Evolutionary conservation across 2,888 invertebrate species (phyloP).

Genomic region (Orthosia gracilis): DNA sequence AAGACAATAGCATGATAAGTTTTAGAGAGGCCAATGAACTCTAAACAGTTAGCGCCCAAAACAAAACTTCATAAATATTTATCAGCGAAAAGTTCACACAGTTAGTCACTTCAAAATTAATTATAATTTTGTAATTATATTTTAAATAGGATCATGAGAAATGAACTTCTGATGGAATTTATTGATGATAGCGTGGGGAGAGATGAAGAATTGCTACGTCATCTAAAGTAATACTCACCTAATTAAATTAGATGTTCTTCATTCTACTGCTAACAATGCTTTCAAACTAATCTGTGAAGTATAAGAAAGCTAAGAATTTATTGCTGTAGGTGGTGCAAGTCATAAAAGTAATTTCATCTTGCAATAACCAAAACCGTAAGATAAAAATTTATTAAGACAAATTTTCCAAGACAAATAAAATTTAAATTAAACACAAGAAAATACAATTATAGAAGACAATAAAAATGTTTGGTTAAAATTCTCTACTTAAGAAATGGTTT

Average conservation of each 20-base stretch:
- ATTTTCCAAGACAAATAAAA: no score
- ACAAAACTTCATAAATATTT: slow-evolving; percentile 53
- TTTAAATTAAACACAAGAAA: no score
- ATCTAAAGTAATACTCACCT: slow-evolving; percentile 51
- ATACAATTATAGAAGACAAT: no score
- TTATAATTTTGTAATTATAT: slow-evolving; percentile 51
- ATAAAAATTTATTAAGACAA: no score
- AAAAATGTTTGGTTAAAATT: no score
- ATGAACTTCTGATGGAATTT: slow-evolving; percentile 48
- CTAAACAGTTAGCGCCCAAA: slow-evolving; percentile 11
- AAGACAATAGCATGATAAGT: slow-evolving; percentile 27
- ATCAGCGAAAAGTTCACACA: slow-evolving; percentile 40
- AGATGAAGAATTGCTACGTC: slow-evolving; percentile 44
- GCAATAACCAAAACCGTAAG: background rate
- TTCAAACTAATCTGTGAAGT: slow-evolving; percentile 22
- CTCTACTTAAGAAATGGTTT: no score
- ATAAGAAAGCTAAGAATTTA: slow-evolving; percentile 8
- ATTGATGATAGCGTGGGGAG: slow-evolving; percentile 46
- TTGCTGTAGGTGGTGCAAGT: background rate
- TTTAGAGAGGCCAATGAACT: slow-evolving; percentile 34
- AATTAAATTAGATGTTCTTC: slow-evolving; percentile 51
- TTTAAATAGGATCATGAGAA: slow-evolving; percentile 45
- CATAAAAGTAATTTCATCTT: background rate
- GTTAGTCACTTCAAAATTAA: slow-evolving; percentile 46
- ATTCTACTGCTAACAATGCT: slow-evolving; percentile 51